Percentiles rank a stretch among this genome's conserved stretches.
Conservation (phyloP, 2,888 invertebrate species). For the Dorcus parallelipipedus region DNA sequence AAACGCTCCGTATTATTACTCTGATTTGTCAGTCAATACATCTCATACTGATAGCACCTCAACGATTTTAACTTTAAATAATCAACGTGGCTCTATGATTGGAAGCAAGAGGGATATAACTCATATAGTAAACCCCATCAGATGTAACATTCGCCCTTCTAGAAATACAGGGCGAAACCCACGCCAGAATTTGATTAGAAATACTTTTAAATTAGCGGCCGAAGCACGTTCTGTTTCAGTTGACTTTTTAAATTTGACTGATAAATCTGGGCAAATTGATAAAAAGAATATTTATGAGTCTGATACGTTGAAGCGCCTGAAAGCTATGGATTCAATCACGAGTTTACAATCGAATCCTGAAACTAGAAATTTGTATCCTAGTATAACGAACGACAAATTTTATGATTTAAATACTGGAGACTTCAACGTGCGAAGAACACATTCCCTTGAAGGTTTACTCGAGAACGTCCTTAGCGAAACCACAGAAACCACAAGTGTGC, state of each 20-base stretch:
- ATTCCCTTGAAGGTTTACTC: slow-evolving; percentile 59
- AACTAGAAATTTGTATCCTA: slow-evolving; percentile 49
- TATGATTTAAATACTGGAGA: slow-evolving; percentile 23
- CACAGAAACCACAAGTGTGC: slow-evolving; percentile 22
- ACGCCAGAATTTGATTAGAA: slow-evolving; percentile 27
- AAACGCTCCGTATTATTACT: slow-evolving; percentile 81
- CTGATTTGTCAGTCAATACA: slow-evolving; percentile 60
- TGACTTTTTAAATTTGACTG: slow-evolving; percentile 64
- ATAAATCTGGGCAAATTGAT: slow-evolving; percentile 63
- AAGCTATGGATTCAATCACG: slow-evolving; percentile 54
- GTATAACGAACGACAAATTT: slow-evolving; percentile 39
- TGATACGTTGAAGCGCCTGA: slow-evolving; percentile 58
- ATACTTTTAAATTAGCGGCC: slow-evolving; percentile 55
- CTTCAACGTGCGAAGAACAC: slow-evolving; percentile 49
- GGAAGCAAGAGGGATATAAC: slow-evolving; percentile 66
- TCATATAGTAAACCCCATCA: slow-evolving; percentile 70
- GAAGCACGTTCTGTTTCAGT: slow-evolving; percentile 62
- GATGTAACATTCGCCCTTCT: slow-evolving; percentile 38
- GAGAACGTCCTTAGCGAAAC: slow-evolving; percentile 51
- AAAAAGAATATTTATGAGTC: slow-evolving; percentile 72
- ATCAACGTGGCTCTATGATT: slow-evolving; percentile 65
- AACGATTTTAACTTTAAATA: slow-evolving; percentile 56
- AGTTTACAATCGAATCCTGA: slow-evolving; percentile 52
- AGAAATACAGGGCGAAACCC: slow-evolving; percentile 28
- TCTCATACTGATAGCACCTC: slow-evolving; percentile 35